Evolutionary conservation across 2,888 invertebrate species (phyloP), one percentile per base, ranked within the genome.

Genomic region (Papilio protenor): DNA sequence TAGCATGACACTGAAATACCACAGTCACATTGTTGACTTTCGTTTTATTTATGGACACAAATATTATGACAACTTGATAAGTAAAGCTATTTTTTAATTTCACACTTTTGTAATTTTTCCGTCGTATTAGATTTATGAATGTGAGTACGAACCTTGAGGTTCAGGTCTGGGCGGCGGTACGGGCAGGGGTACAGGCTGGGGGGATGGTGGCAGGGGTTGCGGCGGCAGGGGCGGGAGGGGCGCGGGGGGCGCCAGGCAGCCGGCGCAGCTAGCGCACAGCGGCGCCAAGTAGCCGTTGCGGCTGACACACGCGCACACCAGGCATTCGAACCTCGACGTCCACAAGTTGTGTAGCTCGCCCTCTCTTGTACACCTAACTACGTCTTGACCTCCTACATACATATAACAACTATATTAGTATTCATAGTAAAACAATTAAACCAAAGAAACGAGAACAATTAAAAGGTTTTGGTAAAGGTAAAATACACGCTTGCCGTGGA

Each of bases 261-360:
- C 86, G 52, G 83, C 82, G 81, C 92, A 92, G 77, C 84, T 87
- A 1, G 88, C 90, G 79, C 93, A 93, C 1, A 89, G 84, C 0
- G 91, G 86, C 55, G 80, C 81, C 18, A 93, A 79, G 16, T 76
- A n/a, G 1, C 86, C 87, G 23, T 81, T 78, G 0, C 86, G 82
- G n/a, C 82, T 83, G 27, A 89, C 80, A 77, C 93, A 94, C 0
- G 88, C 86, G 82, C 93, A 94, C 3, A 93, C 85, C 33, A 90
- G 77, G 80, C 93, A 94, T 2, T 88, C 82, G 18, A 83, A 80
- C 2, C 76, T 79, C 0, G 81, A 55, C 0, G 87, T 83, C 88
- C 87, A 88, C 33, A 88, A 79, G 72, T 88, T 87, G 80, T 90
- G 86, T 27, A 93, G 80, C 74, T 93, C 91, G 1, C 90, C 89